These are phyloP conservation scores for Sorex maritimensis DNA, from an alignment of 2,797 vertebrate species.

Conservation along the genomic window DNA sequence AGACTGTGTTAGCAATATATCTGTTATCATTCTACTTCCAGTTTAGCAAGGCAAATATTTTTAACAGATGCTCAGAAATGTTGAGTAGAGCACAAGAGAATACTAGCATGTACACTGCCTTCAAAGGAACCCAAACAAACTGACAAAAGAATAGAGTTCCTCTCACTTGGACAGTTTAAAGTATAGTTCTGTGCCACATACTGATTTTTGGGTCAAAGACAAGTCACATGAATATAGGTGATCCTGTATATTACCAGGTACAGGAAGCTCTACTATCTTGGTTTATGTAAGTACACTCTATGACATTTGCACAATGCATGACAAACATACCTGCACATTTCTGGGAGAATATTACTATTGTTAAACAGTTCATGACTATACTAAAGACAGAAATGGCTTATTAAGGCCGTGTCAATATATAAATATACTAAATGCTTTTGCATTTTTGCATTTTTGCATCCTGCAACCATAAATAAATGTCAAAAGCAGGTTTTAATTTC, in stretches of 20 bases:
- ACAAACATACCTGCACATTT: neutral
- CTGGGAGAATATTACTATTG: neutral
- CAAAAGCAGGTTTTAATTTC: conserved; percentile 53
- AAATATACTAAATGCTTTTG: conserved; percentile 18
- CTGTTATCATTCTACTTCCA: neutral
- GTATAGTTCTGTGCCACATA: neutral
- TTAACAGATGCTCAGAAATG: conserved; percentile 59
- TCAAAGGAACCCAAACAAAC: conserved; percentile 39
- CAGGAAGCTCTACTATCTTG: neutral
- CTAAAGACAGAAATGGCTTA: conserved; percentile 11
- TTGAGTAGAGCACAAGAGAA: neutral
- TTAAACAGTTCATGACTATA: neutral
- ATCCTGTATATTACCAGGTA: neutral
- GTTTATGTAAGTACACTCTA: neutral
- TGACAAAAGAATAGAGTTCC: conserved; percentile 32
- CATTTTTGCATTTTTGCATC: neutral
- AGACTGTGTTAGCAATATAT: neutral
- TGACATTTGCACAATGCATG: neutral
- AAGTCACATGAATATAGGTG: neutral
- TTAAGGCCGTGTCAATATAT: conserved; percentile 18
- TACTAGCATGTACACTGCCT: conserved; percentile 24
- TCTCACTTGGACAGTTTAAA: conserved; percentile 66
- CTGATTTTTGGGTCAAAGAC: neutral
- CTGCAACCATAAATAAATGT: conserved; percentile 29
- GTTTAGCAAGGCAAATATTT: conserved; percentile 41